These are phyloP conservation scores for Nannoperca obscura DNA, from an alignment of 2,797 vertebrate species.

Conservation along the genomic window DNA sequence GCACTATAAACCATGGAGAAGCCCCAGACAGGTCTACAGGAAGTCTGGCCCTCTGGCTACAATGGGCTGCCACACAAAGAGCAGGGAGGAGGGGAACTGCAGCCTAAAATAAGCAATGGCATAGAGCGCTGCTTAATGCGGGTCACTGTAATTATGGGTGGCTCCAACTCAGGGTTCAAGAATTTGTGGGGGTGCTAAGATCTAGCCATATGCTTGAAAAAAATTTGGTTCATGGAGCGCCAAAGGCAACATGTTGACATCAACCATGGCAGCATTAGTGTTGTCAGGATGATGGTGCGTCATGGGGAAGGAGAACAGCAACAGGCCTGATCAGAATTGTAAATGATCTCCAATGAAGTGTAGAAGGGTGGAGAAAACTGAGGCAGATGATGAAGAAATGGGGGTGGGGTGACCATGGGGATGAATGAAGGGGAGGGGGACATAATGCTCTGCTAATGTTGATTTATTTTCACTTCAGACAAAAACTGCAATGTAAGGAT, in stretches of 20 bases:
- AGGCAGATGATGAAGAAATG: slow-evolving; percentile 9
- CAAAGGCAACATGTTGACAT: slow-evolving; percentile 27
- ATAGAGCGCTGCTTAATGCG: slow-evolving; percentile 35
- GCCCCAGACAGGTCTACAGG: slow-evolving; percentile 68
- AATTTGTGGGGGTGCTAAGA: neutral
- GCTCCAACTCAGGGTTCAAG: neutral
- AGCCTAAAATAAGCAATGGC: slow-evolving; percentile 53
- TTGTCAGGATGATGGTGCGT: neutral
- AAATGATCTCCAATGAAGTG: slow-evolving; percentile 42
- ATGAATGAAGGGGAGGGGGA: neutral
- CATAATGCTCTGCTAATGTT: no score
- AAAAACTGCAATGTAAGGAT: neutral
- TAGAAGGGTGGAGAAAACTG: slow-evolving; percentile 10
- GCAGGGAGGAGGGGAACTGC: slow-evolving; percentile 47
- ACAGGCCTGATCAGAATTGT: slow-evolving; percentile 53
- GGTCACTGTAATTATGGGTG: slow-evolving; percentile 37
- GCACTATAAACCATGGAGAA: slow-evolving; percentile 9
- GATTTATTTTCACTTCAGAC: neutral
- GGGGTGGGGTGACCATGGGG: neutral
- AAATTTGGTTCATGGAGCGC: neutral
- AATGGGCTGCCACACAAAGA: slow-evolving; percentile 73
- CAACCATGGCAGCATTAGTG: slow-evolving; percentile 30
- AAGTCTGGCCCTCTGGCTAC: slow-evolving; percentile 55
- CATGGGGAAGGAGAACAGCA: slow-evolving; percentile 22
- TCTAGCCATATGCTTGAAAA: neutral